Conservation (phyloP, 2,888 invertebrate species). For the Meganola albula region DNA sequence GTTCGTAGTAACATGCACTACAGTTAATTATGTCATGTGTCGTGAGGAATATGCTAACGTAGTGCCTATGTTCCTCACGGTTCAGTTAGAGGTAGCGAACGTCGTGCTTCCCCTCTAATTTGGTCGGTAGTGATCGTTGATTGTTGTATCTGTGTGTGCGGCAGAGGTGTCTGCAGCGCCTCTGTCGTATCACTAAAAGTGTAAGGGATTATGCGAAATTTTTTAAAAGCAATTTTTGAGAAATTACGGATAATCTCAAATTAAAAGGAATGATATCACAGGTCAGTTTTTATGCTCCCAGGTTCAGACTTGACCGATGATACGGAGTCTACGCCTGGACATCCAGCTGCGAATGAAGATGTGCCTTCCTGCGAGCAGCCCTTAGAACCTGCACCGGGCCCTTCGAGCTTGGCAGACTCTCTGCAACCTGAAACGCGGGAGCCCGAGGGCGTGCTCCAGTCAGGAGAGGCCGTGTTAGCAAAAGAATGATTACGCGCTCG, state of each 20-base stretch:
- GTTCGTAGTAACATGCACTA: too few relatives aligned
- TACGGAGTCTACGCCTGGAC: not conserved
- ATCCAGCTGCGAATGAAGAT: not conserved
- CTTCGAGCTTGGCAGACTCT: not conserved
- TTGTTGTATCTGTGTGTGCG: not conserved
- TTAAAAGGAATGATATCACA: not conserved
- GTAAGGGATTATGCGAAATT: not conserved
- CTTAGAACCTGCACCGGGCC: not conserved
- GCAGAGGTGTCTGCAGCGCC: not conserved
- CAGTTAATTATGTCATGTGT: too few relatives aligned
- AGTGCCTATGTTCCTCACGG: not conserved
- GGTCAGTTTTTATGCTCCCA: too few relatives aligned
- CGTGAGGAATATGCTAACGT: not conserved
- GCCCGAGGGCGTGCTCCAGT: slow-evolving; percentile 1
- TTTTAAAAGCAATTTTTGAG: not conserved
- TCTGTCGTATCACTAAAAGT: not conserved
- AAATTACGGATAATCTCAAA: not conserved
- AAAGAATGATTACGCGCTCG: too few relatives aligned
- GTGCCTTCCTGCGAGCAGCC: not conserved
- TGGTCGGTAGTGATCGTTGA: not conserved
- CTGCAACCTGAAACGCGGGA: not conserved
- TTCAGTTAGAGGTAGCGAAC: not conserved
- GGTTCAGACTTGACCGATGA: not conserved
- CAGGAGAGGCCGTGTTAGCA: slow-evolving; percentile 7
- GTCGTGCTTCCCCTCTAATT: not conserved